Percentiles rank a stretch among this genome's conserved stretches.
Evolutionary conservation across 2,888 invertebrate species (phyloP).

Genomic region (Acanthosepion pharaonis): DNA sequence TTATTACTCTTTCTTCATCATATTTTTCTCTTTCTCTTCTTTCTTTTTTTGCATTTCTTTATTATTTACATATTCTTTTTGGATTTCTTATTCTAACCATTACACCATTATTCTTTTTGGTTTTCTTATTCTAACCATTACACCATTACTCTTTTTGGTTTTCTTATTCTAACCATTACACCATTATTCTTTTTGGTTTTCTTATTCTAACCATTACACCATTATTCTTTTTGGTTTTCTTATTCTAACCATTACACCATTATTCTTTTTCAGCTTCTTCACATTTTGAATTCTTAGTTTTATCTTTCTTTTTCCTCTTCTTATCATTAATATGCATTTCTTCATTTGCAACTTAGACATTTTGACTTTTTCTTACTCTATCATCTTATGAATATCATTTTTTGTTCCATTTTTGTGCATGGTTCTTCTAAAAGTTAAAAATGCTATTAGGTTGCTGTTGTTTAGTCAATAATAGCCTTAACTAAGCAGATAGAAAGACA

Average conservation of each 20-base stretch:
- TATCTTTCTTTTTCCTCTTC: neutral
- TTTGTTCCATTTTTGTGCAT: neutral
- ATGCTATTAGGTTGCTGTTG: constrained; percentile 6
- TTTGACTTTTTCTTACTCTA: neutral
- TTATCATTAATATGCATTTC: neutral
- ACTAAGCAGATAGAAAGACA: constrained; percentile 4
- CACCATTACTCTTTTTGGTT: neutral
- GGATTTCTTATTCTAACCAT: too few relatives aligned
- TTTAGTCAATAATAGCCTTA: neutral
- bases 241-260: too few relatives aligned
- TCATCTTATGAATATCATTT: neutral
- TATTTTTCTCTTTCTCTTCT: too few relatives aligned
- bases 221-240: too few relatives aligned
- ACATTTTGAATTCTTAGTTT: neutral
- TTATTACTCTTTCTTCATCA: too few relatives aligned
- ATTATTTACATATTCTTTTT: too few relatives aligned
- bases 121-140: too few relatives aligned
- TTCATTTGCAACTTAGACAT: neutral
- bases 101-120: neutral
- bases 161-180: too few relatives aligned
- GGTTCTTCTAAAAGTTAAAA: neutral
- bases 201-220: too few relatives aligned
- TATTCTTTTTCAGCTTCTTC: neutral
- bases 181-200: neutral
- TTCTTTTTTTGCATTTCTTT: too few relatives aligned